These are phyloP conservation scores for Cephalotes varians DNA, from an alignment of 2,888 invertebrate genomes.

Conservation along the genomic window DNA sequence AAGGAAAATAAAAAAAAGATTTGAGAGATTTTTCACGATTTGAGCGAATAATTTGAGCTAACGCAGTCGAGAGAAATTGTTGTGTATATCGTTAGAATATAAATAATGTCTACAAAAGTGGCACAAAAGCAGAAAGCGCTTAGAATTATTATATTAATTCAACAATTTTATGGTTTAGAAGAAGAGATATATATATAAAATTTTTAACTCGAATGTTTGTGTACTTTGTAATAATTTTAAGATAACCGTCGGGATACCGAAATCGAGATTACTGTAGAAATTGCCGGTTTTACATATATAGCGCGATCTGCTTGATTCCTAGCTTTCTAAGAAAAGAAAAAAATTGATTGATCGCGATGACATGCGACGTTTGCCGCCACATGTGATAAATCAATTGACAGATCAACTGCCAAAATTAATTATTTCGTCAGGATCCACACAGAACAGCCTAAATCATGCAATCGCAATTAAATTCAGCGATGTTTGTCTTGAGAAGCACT, in stretches of 20 bases:
- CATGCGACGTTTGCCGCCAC: not conserved
- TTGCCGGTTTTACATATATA: not conserved
- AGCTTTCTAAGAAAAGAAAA: not conserved
- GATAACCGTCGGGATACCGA: no score
- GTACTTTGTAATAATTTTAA: not conserved
- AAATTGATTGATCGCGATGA: slow-evolving; percentile 1
- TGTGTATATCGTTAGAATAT: not conserved
- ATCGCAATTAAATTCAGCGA: slow-evolving; percentile 9
- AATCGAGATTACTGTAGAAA: not conserved
- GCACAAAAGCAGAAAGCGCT: slow-evolving; percentile 11
- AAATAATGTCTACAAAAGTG: not conserved
- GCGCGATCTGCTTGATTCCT: not conserved
- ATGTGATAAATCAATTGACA: not conserved
- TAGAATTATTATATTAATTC: slow-evolving; percentile 14
- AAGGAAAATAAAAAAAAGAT: not conserved
- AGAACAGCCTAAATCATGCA: slow-evolving; percentile 14
- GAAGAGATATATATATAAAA: not conserved
- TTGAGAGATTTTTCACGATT: not conserved
- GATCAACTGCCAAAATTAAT: slow-evolving; percentile 17
- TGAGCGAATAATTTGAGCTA: not conserved
- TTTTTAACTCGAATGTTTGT: not conserved
- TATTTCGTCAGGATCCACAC: not conserved
- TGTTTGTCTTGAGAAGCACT: not conserved
- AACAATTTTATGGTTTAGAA: not conserved
- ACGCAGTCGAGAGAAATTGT: not conserved